phyloP scores from a whole-genome alignment of 2,797 vertebrate species.

The Toxotes lorentzi region DNA sequence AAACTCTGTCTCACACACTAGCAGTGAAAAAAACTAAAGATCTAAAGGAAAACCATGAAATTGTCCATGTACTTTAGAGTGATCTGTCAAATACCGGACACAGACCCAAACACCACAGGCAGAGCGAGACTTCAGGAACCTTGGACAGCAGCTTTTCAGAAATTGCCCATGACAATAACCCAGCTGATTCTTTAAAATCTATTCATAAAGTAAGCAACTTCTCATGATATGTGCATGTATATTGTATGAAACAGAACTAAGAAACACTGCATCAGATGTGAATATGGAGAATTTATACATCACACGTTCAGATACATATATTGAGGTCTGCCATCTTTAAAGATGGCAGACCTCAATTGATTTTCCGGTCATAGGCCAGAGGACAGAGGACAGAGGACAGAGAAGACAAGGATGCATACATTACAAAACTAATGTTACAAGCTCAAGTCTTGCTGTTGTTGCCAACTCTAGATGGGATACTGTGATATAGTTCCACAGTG shows the following conservation, averaged over 20 bases:
- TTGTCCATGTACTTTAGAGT: background rate
- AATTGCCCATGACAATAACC: background rate
- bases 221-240: background rate
- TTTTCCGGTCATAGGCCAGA: constrained; percentile 21
- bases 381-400: constrained; percentile 10
- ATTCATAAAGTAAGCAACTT: background rate
- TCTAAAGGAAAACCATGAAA: background rate
- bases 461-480: background rate
- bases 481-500: background rate
- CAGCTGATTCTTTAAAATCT: background rate
- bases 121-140: constrained; percentile 30
- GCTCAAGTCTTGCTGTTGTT: background rate
- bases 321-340: too few relatives aligned
- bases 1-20: constrained; percentile 2
- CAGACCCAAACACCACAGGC: background rate
- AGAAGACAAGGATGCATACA: constrained; percentile 12
- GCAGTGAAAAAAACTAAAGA: background rate
- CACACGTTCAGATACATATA: background rate
- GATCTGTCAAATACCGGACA: too few relatives aligned
- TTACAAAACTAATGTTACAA: constrained; percentile 9
- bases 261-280: background rate
- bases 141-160: constrained; percentile 24
- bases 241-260: background rate
- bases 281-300: background rate
- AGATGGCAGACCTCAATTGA: constrained; percentile 24